A percentile compares a stretch with the other conserved stretches of the same genome.
Conservation (phyloP, 92 coral and sea anemone species). For the Parazoanthus atlanticus region DNA sequence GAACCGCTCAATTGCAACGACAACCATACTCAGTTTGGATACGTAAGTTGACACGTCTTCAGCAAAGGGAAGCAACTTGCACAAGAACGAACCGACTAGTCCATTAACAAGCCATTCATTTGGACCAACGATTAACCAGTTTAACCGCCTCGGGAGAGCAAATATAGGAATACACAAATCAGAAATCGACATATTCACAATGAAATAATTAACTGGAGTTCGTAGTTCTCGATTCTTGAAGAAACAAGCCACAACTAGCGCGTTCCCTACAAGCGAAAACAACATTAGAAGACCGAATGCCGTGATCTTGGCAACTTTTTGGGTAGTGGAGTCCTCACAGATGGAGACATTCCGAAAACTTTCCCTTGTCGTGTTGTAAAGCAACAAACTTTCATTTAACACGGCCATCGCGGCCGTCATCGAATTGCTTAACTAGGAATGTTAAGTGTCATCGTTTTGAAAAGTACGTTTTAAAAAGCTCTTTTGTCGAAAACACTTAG, state of each 20-base stretch:
- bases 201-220: constrained; percentile 39
- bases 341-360: not conserved
- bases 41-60: constrained; percentile 41
- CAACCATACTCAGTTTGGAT: constrained; percentile 32
- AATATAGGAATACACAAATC: constrained; percentile 37
- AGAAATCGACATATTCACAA: constrained; percentile 38
- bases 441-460: not conserved
- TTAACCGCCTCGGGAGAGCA: constrained; percentile 32
- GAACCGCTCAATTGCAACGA: constrained; percentile 33
- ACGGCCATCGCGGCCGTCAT: constrained; percentile 1
- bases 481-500: not conserved
- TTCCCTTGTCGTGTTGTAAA: constrained; percentile 9
- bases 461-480: not conserved
- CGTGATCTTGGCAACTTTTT: constrained; percentile 13
- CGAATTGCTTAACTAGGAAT: not conserved
- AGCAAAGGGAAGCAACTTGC: constrained; percentile 35
- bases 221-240: constrained; percentile 33
- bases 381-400: not conserved
- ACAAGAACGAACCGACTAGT: constrained; percentile 7
- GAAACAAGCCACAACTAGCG: constrained; percentile 13
- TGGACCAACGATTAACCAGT: constrained; percentile 38
- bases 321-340: constrained; percentile 6
- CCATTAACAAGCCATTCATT: constrained; percentile 32
- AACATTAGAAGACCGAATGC: constrained; percentile 15
- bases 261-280: constrained; percentile 24